Percentiles rank a stretch among this genome's conserved stretches.
These are phyloP conservation scores for Argentina silus DNA, from an alignment of 2,797 vertebrate species.

Conservation along the genomic window DNA sequence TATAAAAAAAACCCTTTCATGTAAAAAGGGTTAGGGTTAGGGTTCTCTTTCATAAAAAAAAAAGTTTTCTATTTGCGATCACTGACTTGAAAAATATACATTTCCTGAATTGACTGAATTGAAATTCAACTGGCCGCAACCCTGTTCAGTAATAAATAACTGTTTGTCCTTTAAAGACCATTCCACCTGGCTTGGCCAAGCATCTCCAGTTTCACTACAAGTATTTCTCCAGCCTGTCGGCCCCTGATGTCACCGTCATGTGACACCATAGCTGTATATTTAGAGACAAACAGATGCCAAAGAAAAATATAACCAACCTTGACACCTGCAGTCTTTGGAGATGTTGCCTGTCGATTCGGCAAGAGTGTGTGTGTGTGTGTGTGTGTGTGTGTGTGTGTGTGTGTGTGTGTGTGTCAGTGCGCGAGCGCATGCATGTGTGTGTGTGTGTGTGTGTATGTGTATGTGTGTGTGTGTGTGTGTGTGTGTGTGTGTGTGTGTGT, in stretches of 20 bases:
- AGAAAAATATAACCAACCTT: slow-evolving; percentile 58
- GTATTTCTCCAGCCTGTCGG: slow-evolving; percentile 46
- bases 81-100: too few relatives aligned
- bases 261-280: slow-evolving; percentile 61
- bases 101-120: too few relatives aligned
- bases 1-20: too few relatives aligned
- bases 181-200: slow-evolving; percentile 41
- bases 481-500: too few relatives aligned
- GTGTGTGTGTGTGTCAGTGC: background rate
- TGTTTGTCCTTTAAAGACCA: slow-evolving; percentile 39
- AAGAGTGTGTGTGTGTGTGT: slow-evolving; percentile 3
- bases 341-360: slow-evolving; percentile 9
- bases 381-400: background rate
- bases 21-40: too few relatives aligned
- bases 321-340: slow-evolving; percentile 45
- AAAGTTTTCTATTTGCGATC: too few relatives aligned
- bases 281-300: slow-evolving; percentile 62
- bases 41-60: too few relatives aligned
- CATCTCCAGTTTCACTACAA: slow-evolving; percentile 59
- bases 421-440: background rate
- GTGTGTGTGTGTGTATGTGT: background rate
- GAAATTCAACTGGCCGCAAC: too few relatives aligned
- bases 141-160: background rate
- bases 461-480: background rate
- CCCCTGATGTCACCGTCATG: slow-evolving; percentile 48